Conservation (phyloP, 1,140 invertebrate genomes). For the Trichomalopsis sarcophagae region DNA sequence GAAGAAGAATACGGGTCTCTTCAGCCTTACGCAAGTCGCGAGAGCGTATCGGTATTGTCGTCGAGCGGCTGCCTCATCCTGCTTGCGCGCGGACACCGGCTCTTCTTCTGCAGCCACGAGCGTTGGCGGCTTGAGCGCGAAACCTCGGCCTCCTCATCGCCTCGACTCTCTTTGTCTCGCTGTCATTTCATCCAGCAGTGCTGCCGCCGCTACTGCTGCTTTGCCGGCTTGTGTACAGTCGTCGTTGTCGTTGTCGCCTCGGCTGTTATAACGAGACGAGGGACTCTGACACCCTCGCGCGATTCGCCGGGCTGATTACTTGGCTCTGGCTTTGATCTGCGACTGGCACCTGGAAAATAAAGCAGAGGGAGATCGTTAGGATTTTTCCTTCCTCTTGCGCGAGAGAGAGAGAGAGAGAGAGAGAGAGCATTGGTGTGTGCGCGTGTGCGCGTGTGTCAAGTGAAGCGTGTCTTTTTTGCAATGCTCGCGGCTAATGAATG, state of each 20-base stretch:
- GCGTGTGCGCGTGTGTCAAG: too few species aligned
- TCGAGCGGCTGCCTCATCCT: slow-evolving; percentile 28
- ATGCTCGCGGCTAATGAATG: too few species aligned
- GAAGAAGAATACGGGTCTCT: neutral
- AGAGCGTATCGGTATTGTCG: slow-evolving; percentile 8
- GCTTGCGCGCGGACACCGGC: neutral
- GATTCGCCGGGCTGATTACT: neutral
- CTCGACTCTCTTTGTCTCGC: neutral
- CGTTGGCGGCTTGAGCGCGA: neutral
- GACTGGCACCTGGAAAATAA: neutral
- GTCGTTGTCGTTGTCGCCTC: neutral
- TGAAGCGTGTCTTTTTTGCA: too few species aligned
- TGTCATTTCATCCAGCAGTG: neutral
- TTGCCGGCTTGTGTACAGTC: neutral
- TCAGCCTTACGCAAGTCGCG: slow-evolving; percentile 19
- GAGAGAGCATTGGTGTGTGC: too few species aligned
- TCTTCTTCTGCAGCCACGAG: neutral
- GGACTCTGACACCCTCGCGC: neutral
- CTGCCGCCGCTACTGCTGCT: neutral
- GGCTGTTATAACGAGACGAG: neutral
- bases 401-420: too few species aligned
- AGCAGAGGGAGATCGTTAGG: neutral
- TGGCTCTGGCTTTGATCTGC: neutral
- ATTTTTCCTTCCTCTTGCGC: neutral
- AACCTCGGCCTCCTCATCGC: neutral